These are phyloP conservation scores for Stenoptilia bipunctidactyla DNA, from an alignment of 2,888 invertebrate genomes.

Conservation along the genomic window DNA sequence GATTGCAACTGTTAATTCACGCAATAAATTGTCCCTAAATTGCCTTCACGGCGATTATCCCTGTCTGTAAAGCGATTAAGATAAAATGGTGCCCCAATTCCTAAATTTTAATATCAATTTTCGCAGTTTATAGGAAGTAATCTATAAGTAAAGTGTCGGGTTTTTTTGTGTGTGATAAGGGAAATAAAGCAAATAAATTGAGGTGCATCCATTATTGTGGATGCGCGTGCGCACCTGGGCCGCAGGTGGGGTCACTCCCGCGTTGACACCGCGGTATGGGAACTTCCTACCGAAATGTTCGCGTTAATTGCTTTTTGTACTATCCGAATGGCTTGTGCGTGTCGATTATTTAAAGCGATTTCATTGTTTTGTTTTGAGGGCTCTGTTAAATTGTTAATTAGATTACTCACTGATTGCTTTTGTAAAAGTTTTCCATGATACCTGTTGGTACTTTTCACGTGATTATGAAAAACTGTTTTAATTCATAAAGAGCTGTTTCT, in stretches of 20 bases:
- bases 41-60: too few species aligned
- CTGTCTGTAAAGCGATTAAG: conserved; percentile 32
- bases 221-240: conserved; percentile 59
- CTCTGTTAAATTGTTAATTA: too few species aligned
- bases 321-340: too few species aligned
- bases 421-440: too few species aligned
- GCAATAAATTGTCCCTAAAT: conserved; percentile 35
- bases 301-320: too few species aligned
- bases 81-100: conserved; percentile 36
- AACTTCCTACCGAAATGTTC: background rate
- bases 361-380: too few species aligned
- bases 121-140: conserved; percentile 29
- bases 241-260: conserved; percentile 63
- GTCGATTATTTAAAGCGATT: conserved; percentile 1
- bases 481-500: background rate
- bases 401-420: too few species aligned
- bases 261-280: conserved; percentile 29
- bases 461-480: background rate
- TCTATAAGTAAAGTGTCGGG: conserved; percentile 18
- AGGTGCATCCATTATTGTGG: conserved; percentile 48
- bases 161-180: conserved; percentile 25
- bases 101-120: conserved; percentile 14
- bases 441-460: too few species aligned
- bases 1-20: conserved; percentile 42
- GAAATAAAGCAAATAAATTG: conserved; percentile 51